Evolutionary conservation across 2,113 vertebrate genomes (phyloP).

Genomic region (Tauraco erythrolophus): DNA sequence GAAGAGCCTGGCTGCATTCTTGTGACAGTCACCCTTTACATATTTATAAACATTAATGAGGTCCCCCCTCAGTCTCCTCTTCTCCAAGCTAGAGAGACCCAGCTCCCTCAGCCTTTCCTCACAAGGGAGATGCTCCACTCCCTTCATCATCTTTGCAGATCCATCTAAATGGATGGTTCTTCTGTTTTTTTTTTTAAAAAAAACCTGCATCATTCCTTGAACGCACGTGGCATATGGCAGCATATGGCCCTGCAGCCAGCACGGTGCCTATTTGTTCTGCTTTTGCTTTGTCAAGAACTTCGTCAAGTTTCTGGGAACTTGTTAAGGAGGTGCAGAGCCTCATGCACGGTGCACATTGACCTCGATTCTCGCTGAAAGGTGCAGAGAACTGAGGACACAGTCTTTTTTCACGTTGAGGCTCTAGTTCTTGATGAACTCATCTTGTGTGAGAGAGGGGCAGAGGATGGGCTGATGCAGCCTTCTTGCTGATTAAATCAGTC

Average conservation of each 20-base stretch:
- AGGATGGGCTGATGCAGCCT: not conserved
- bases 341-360: rapidly evolving
- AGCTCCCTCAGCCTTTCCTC: no score
- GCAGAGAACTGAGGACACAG: not conserved
- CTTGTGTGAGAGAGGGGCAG: not conserved
- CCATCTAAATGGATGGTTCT: not conserved
- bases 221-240: rapidly evolving
- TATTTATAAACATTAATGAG: no score
- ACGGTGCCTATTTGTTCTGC: not conserved
- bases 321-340: not conserved
- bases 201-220: not conserved
- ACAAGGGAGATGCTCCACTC: no score
- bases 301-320: not conserved
- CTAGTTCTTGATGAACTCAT: not conserved
- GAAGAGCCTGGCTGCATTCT: no score
- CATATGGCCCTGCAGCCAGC: slow-evolving; percentile 4
- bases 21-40: no score
- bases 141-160: no score
- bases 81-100: no score
- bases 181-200: not conserved
- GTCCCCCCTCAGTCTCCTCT: no score
- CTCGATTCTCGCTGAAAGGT: not conserved
- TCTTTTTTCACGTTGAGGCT: not conserved
- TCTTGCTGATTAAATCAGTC: not conserved
- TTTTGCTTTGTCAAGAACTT: not conserved